Evolutionary conservation across 1,140 invertebrate species (phyloP).

Genomic region (Trichogramma pretiosum): DNA sequence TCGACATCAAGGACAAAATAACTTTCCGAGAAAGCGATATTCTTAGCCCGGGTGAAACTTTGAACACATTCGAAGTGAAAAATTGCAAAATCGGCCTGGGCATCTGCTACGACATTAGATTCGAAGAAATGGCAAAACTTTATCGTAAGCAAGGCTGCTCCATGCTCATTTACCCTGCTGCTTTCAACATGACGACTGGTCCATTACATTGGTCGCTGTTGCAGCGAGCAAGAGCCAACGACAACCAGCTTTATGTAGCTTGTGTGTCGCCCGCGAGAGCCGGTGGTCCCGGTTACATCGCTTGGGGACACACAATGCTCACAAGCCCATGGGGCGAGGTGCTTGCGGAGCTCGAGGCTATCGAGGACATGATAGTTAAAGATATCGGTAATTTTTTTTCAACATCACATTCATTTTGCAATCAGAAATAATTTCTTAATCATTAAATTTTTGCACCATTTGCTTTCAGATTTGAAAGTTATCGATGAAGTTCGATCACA

Average conservation of each 20-base stretch:
- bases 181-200: slow-evolving; percentile 93
- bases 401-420: too few relatives aligned
- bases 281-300: slow-evolving; percentile 63
- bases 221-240: slow-evolving; percentile 68
- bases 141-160: slow-evolving; percentile 75
- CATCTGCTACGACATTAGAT: slow-evolving; percentile 91
- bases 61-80: slow-evolving; percentile 67
- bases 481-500: slow-evolving; percentile 68
- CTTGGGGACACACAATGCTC: slow-evolving; percentile 81
- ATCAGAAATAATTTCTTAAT: too few relatives aligned
- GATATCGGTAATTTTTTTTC: slow-evolving; percentile 78
- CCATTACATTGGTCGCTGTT: slow-evolving; percentile 87
- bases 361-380: slow-evolving; percentile 62
- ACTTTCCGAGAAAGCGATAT: slow-evolving; percentile 88
- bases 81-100: slow-evolving; percentile 78
- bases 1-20: slow-evolving; percentile 86
- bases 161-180: slow-evolving; percentile 81
- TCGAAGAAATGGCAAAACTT: slow-evolving; percentile 78
- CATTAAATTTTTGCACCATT: too few relatives aligned
- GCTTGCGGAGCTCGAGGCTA: slow-evolving; percentile 56
- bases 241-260: slow-evolving; percentile 77
- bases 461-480: slow-evolving; percentile 61
- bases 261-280: slow-evolving; percentile 71
- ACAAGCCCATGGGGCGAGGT: slow-evolving; percentile 84
- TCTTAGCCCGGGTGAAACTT: slow-evolving; percentile 63